phyloP scores from a whole-genome alignment of 2,888 invertebrate species.

The Timema cristinae region DNA sequence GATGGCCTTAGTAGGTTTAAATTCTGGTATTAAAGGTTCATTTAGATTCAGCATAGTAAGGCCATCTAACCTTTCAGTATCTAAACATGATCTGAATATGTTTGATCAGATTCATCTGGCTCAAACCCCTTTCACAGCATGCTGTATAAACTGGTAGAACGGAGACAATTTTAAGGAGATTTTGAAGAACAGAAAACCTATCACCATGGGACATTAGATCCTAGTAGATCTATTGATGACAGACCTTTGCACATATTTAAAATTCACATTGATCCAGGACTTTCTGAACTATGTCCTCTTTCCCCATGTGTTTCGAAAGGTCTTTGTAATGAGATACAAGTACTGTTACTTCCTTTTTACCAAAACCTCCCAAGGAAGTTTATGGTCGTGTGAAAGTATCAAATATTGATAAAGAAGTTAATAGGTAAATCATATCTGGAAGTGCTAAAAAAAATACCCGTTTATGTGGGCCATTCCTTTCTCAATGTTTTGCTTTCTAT shows the following conservation, averaged over 20 bases:
- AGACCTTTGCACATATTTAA: not conserved
- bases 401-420: not conserved
- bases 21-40: not conserved
- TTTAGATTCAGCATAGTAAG: not conserved
- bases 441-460: not conserved
- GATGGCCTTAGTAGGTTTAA: not conserved
- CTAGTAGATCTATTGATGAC: not conserved
- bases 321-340: slow-evolving; percentile 14
- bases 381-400: not conserved
- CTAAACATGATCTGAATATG: no score
- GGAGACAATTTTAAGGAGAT: slow-evolving; percentile 10
- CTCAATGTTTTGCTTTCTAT: not conserved
- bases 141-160: slow-evolving; percentile 10
- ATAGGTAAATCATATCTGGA: not conserved
- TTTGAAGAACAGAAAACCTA: slow-evolving; percentile 10
- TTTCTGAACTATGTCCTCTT: slow-evolving; percentile 8
- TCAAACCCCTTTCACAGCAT: slow-evolving; percentile 11
- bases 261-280: slow-evolving; percentile 11
- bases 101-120: not conserved
- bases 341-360: slow-evolving; percentile 10
- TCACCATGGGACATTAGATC: not conserved
- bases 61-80: no score
- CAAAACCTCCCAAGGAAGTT: slow-evolving; percentile 2
- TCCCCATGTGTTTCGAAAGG: not conserved
- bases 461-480: not conserved